Conservation (phyloP, 2,113 vertebrate genomes). For the Dendrocopos noguchii region DNA sequence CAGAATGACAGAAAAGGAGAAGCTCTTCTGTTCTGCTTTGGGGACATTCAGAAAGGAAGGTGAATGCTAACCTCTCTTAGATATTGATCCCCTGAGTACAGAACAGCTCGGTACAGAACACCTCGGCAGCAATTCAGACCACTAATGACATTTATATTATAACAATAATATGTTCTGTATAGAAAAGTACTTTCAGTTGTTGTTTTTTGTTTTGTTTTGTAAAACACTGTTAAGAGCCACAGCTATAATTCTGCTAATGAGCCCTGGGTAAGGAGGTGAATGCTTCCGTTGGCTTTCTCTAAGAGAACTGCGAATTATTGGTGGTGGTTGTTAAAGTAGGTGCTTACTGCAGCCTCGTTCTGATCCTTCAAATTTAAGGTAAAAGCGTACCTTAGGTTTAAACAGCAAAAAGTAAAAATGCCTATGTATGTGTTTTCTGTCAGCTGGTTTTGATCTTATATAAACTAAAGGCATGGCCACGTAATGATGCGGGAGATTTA, state of each 20-base stretch:
- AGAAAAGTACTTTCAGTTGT: not conserved
- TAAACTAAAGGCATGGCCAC: not conserved
- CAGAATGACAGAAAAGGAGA: slow-evolving; percentile 16
- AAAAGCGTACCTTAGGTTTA: not conserved
- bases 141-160: not conserved
- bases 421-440: not conserved
- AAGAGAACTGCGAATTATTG: not conserved
- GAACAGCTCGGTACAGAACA: not conserved
- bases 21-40: not conserved
- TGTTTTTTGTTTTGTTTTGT: not conserved
- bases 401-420: not conserved
- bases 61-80: slow-evolving; percentile 24
- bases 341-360: not conserved
- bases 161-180: not conserved
- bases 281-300: not conserved
- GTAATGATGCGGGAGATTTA: not conserved
- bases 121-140: not conserved
- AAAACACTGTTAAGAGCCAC: not conserved
- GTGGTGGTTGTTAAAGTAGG: not conserved
- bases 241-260: not conserved
- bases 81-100: not conserved
- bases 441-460: not conserved
- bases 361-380: not conserved
- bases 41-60: slow-evolving; percentile 14
- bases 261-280: not conserved